Evolutionary conservation across 2,113 vertebrate species (phyloP), one percentile per base, ranked within the genome.

Genomic region (Cyprinus carpio): DNA sequence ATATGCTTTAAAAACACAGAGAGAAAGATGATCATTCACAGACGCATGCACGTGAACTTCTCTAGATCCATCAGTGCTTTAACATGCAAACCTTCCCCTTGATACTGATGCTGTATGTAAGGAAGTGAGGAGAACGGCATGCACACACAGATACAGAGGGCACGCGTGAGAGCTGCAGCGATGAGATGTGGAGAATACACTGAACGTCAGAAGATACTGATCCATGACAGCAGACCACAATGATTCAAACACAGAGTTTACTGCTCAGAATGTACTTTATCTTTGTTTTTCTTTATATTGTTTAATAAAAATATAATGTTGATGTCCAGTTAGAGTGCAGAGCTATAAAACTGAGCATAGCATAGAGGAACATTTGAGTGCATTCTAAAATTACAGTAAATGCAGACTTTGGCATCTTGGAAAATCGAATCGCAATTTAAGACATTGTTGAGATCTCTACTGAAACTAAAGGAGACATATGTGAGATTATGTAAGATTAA

Each of bases 1-100:
- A 3, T 25, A 75, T 75, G 72, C 37, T 65, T 65, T 65, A 15
- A 75, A 72, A 43, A 71, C 72, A 75, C 37, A 65, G 25, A 86
- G 43, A 46, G 43, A 86, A 18, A 83, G 34, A 58, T 79, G 58
- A 25, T 51, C 79, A 85, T 76, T 37, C 79, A 87, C 25, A 62
- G 27, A 81, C 51, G 31, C 83, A 87, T 87, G 83, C 78, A 81
- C 25, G 23, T 76, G 69, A 67, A 29, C 27, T 37, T 58, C 40
- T 65, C 72, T 27, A 64, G 40, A 67, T 72, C 69, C 20, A 20
- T 71, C 64, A 54, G 25, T 54, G 27, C 54, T 65, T 43, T 46
- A 75, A 78, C 81, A 80, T 84, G 56, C 86, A 87, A 13, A 18
- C 29, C 60, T 71, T 58, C 64, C 23, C 51, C 29, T 46, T 6